Evolutionary conservation across 30 jellyfish, hydroid and myxozoan species (phyloP), one percentile per base, ranked within the genome.

Genomic region (Chrysaora quinquecirrha): DNA sequence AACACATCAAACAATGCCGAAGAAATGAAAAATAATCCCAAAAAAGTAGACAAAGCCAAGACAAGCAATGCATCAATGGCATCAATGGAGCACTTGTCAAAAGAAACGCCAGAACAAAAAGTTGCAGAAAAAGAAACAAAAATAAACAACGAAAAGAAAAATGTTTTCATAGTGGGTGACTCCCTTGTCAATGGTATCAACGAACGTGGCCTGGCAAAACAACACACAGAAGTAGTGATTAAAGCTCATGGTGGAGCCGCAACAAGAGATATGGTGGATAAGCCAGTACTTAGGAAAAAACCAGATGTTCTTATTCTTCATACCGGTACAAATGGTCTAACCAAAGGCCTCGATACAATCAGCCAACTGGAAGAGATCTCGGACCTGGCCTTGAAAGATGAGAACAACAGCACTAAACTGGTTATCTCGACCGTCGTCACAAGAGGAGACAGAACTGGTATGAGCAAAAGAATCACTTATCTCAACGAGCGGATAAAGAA

Each of bases 201-300:
- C 77, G 77, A 65, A 65, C 77, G 77, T 65, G 77, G 77, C 54
- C 77, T 65, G 11, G 54, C 77, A 22, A 65, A 29, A 24, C 50
- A 65, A 29, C 77, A 65, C 50, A 29, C 22, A 65, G 54, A 65
- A 0, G 77, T 65, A 29, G 54, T 10, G 20, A 29, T 65, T 24
- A 65, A 24, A 16, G 54, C 77, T 25, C 77, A 65, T 28, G 77
- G 77, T 65, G 77, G 77, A 14, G 77, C 77, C 16, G 29, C 77
- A 65, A 65, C 54, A 34, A 24, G 54, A 22, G 77, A 65, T 29
- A 65, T 65, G 77, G 23, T 65, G 50, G 77, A 65, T 27, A 65
- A 65, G 77, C 77, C 77, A 65, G 77, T 29, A 12, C 54, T 65
- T 22, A 65, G 77, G 27, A 65, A 24, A 65, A 24, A 65, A 29